A percentile compares a stretch with the other conserved stretches of the same genome.
Evolutionary conservation across 2,888 invertebrate species (phyloP).

Genomic region (Stenodema calcarata): DNA sequence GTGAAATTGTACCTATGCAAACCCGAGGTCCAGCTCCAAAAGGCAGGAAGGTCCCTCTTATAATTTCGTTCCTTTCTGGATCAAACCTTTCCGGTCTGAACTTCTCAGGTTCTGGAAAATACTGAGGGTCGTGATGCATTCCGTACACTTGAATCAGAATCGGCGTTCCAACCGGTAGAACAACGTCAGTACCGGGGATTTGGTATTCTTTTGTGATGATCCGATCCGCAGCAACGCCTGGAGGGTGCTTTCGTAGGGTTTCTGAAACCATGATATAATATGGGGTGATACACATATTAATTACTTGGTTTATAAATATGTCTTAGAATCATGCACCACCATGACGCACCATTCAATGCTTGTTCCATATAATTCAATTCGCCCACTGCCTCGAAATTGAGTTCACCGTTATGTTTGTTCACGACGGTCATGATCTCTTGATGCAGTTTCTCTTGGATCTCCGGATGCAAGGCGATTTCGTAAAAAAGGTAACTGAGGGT

Average conservation of each 20-base stretch:
- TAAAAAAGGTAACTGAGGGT: slow-evolving; percentile 67
- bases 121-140: slow-evolving; percentile 50
- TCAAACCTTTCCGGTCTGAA: slow-evolving; percentile 54
- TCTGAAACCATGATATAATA: slow-evolving; percentile 49
- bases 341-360: slow-evolving; percentile 63
- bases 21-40: slow-evolving; percentile 53
- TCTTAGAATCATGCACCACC: too few species aligned
- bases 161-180: slow-evolving; percentile 18
- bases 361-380: slow-evolving; percentile 66
- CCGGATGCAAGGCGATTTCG: slow-evolving; percentile 65
- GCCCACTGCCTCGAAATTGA: slow-evolving; percentile 64
- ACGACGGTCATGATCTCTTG: slow-evolving; percentile 63
- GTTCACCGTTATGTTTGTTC: slow-evolving; percentile 61
- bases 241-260: slow-evolving; percentile 53
- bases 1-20: slow-evolving; percentile 49
- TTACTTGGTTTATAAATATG: too few species aligned
- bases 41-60: slow-evolving; percentile 51
- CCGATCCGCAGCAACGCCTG: slow-evolving; percentile 36
- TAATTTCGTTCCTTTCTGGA: slow-evolving; percentile 39
- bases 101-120: slow-evolving; percentile 52
- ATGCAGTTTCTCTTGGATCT: slow-evolving; percentile 64
- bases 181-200: slow-evolving; percentile 53
- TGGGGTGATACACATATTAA: too few species aligned
- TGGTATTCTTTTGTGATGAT: slow-evolving; percentile 55
- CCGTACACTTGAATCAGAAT: slow-evolving; percentile 38